Conservation (phyloP, 1,140 invertebrate genomes). For the Anastatus disparis region DNA sequence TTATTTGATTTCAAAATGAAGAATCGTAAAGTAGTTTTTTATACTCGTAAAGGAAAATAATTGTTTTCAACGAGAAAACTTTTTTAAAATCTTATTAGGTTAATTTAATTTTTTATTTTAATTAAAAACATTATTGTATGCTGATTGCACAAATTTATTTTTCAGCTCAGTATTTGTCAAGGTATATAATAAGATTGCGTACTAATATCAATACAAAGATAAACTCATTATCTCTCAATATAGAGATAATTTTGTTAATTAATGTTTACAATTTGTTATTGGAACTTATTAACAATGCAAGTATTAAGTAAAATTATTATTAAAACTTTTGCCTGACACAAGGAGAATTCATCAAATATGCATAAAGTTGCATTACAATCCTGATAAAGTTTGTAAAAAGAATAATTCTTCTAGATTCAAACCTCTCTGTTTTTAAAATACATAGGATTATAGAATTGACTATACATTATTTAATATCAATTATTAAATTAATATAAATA, state of each 20-base stretch:
- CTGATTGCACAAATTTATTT: background rate
- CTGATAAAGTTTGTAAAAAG: constrained; percentile 9
- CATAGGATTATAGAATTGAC: background rate
- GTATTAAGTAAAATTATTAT: background rate
- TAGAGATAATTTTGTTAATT: background rate
- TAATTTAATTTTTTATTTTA: too few relatives aligned
- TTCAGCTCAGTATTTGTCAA: background rate
- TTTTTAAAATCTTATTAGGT: too few relatives aligned
- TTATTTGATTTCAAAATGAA: too few relatives aligned
- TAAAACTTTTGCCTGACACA: background rate
- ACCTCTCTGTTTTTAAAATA: background rate
- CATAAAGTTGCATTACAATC: background rate
- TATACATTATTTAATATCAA: background rate
- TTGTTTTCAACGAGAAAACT: too few relatives aligned
- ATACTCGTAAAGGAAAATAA: too few relatives aligned
- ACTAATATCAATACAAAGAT: background rate
- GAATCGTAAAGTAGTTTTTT: too few relatives aligned
- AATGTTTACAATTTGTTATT: background rate
- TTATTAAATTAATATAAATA: constrained; percentile 32
- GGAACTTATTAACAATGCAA: background rate
- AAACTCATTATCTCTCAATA: background rate
- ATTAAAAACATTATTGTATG: too few relatives aligned
- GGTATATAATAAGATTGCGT: background rate
- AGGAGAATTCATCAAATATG: background rate
- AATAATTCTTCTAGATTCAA: background rate